A percentile compares a stretch with the other conserved stretches of the same genome.
phyloP scores from a whole-genome alignment of 2,113 vertebrate genomes.

The Cinclus cinclus region DNA sequence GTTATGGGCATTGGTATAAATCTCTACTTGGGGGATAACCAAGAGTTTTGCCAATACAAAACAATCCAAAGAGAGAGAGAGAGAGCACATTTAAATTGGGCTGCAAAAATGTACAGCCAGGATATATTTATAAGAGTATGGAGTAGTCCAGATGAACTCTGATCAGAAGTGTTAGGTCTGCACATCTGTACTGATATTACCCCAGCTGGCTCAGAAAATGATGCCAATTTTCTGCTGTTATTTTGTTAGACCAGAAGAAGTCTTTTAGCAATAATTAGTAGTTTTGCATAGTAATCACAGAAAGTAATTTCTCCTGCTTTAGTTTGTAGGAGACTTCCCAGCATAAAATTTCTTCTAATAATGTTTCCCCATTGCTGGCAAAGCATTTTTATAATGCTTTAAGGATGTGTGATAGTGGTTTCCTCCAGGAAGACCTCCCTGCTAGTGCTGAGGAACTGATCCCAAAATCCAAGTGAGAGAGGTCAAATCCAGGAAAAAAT shows the following conservation, averaged over 20 bases:
- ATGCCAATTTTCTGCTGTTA: neutral
- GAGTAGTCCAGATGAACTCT: neutral
- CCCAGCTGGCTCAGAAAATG: neutral
- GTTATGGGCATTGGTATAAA: neutral
- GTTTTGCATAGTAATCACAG: neutral
- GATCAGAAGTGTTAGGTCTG: neutral
- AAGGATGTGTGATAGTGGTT: neutral
- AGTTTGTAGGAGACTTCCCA: neutral
- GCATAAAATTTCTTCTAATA: neutral
- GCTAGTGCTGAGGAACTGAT: neutral
- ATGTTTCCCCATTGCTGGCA: neutral
- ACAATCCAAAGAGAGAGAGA: neutral
- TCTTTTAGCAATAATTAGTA: neutral
- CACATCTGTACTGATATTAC: neutral
- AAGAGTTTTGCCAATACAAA: neutral
- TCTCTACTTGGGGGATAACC: neutral
- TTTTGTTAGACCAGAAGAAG: neutral
- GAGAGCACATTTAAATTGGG: neutral
- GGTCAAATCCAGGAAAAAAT: neutral
- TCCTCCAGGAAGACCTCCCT: neutral
- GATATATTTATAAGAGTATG: neutral
- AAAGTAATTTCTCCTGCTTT: neutral
- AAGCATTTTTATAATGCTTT: neutral
- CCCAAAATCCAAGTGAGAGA: neutral
- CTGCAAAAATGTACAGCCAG: neutral